Evolutionary conservation across 2,113 vertebrate genomes (phyloP), one percentile per base, ranked within the genome.

Genomic region (Pseudonaja textilis): DNA sequence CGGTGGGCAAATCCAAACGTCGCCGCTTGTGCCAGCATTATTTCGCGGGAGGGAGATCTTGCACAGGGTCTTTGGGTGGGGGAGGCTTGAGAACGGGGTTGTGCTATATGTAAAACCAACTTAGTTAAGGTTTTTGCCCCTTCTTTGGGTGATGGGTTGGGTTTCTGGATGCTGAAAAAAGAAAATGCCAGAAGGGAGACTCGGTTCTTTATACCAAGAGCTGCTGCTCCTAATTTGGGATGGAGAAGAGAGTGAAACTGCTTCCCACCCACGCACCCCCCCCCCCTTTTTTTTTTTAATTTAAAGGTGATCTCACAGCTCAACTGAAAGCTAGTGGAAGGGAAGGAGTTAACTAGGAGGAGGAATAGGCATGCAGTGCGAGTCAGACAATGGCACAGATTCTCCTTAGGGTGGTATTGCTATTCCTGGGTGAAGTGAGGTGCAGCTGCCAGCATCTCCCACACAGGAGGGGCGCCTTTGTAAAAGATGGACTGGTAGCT

Each of bases 361-460:
- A 97, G 97, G 97, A 97, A 97, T 97, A 97, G 97, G 98, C 97
- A 98, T 98, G 98, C 98, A 98, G 98, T 98, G 98, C 98, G 98
- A 98, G 98, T 98, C 98, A 99, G 98, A 99, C 99, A 99, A 99
- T 99, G 97, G 98, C 98, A 98, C 98, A 98, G 98, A 97, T 99
- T 98, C 96, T 98, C 97, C 95, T 98, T 95, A 94, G 95, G 8
- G 57, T 59, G 94, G 97, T 98, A 97, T 98, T 96, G 95, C 95
- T 97, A 91, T 34, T 91, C 92, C 93, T 90, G 90, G 93, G 64
- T 96, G 96, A 94, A 95, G 59, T 94, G 90, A 0, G 0, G 91
- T 96, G 89, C 93, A 96, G 50, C 95, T 92, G 93, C 91, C 34
- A 95, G 92, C 42, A 95, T 96, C 94, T 94, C 74, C 94, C 94